phyloP scores from a whole-genome alignment of 1,140 invertebrate species.

The Macrotrachela quadricornifera region DNA sequence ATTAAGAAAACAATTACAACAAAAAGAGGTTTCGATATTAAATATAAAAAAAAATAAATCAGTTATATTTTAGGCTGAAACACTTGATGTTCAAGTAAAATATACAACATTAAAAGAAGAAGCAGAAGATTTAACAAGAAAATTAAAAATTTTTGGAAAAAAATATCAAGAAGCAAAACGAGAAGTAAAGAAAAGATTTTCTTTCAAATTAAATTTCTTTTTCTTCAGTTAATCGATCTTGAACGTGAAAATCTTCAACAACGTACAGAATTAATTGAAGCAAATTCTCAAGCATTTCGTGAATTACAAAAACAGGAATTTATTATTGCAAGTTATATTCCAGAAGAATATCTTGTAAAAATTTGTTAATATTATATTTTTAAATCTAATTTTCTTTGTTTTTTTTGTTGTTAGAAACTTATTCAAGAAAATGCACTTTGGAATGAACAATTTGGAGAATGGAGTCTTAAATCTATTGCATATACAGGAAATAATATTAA shows the following conservation, averaged over 20 bases:
- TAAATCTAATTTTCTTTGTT: too few species aligned
- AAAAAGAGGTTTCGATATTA: constrained; percentile 44
- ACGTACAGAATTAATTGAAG: too few species aligned
- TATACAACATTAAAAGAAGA: constrained; percentile 73
- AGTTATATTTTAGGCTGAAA: constrained; percentile 44
- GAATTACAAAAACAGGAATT: too few species aligned
- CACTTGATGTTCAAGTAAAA: constrained; percentile 81
- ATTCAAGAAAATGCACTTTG: constrained; percentile 73
- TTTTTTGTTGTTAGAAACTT: constrained; percentile 38
- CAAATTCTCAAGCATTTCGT: too few species aligned
- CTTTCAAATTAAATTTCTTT: too few species aligned
- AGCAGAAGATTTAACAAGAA: constrained; percentile 67
- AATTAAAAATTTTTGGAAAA: constrained; percentile 43
- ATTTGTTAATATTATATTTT: too few species aligned
- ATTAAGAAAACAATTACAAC: constrained; percentile 40
- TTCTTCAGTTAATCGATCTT: too few species aligned
- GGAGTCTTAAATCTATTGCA: constrained; percentile 88
- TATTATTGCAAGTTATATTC: too few species aligned
- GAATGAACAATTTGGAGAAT: constrained; percentile 95
- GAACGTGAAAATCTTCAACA: too few species aligned
- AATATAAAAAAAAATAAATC: not conserved
- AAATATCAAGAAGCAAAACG: too few species aligned
- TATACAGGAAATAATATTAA: constrained; percentile 99
- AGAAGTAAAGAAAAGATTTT: too few species aligned
- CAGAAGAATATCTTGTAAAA: too few species aligned